Evolutionary conservation across 2,113 vertebrate genomes (phyloP), one percentile per base, ranked within the genome.

Genomic region (Atrichornis clamosus): DNA sequence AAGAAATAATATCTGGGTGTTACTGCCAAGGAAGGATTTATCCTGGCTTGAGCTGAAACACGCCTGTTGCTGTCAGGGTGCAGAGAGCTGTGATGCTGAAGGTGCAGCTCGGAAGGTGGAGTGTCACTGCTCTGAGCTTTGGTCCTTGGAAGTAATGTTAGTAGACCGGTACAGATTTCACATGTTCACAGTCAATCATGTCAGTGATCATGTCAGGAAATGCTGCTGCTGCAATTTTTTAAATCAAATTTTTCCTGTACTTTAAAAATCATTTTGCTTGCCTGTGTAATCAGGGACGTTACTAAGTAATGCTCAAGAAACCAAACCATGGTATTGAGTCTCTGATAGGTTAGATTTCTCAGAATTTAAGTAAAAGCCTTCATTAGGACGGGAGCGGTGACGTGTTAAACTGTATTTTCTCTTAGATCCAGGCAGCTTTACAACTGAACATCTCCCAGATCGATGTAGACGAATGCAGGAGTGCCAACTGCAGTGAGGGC

Each of bases 361-460:
- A 81, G 75, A 87, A 65, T 9, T 55, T n/a, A 67, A 91, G 28
- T 44, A 63, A 64, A 65, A 84, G 10, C 35, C n/a, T 69, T 72
- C 19, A 7, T 42, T n/a, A 44, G 23, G 19, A 47, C 16, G 26
- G 56, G 60, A 37, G 16, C 18, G 15, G 8, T 50, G 50, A 82
- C 64, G 64, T 86, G 55, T 68, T 50, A 24, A 75, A 77, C 50
- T 93, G 19, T 72, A 2, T 94, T 92, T 88, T 73, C 60, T 90
- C 32, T 67, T 88, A 99, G 98, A 97, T 99, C 58, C 98, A 99
- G 95, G 97, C 98, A 9, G 98, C 98, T 95, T 97, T 99, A 76
- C 98, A 98, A 52, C 63, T 98, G 78, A 98, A 96, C 41, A 76
- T 99, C 67, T 98, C 96, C 52, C 98, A 98, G 81, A 96, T 99